These are phyloP conservation scores for Norana najaformis DNA, from an alignment of 2,888 invertebrate species.

Conservation along the genomic window DNA sequence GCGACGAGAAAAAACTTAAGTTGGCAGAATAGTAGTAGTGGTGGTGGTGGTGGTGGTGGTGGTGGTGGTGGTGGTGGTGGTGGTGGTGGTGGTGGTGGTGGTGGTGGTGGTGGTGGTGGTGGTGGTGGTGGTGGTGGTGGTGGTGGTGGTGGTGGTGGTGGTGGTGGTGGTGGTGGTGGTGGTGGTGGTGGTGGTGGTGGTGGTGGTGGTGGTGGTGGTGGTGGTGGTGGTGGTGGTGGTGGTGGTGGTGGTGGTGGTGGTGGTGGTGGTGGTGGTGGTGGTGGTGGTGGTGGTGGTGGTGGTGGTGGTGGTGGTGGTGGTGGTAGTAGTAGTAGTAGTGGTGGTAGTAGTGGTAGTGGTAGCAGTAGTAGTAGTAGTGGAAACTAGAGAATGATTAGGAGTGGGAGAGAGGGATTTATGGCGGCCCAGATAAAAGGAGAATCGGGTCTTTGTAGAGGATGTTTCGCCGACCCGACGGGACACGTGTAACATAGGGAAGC, in stretches of 20 bases:
- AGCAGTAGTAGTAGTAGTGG: neutral
- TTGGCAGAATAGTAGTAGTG: neutral
- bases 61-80: neutral
- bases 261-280: neutral
- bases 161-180: neutral
- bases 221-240: neutral
- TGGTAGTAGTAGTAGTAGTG: neutral
- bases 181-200: neutral
- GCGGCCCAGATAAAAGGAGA: neutral
- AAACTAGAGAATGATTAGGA: neutral
- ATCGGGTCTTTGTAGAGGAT: neutral
- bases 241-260: neutral
- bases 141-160: neutral
- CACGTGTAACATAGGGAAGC: neutral
- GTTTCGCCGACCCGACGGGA: neutral
- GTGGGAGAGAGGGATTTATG: constrained; percentile 6
- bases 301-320: neutral
- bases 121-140: neutral
- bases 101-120: neutral
- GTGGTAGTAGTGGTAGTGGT: neutral
- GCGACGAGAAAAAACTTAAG: neutral
- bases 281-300: neutral
- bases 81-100: neutral
- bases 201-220: neutral
- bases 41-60: neutral